A percentile compares a stretch with the other conserved stretches of the same genome.
Evolutionary conservation across 1,140 invertebrate species (phyloP).

Genomic region (Ostrea edulis): DNA sequence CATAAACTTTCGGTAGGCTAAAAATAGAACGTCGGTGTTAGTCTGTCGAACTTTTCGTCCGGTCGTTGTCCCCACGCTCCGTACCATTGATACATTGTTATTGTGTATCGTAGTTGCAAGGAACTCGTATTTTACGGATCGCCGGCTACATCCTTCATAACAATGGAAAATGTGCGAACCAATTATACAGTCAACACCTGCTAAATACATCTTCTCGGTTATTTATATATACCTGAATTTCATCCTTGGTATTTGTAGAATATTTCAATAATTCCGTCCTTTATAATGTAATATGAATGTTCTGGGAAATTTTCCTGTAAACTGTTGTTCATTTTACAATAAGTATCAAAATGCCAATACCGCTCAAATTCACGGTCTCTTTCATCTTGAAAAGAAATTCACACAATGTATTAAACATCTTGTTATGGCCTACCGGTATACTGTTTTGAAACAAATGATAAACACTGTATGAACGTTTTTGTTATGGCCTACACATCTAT

Average conservation of each 20-base stretch:
- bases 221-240: background rate
- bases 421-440: too few species aligned
- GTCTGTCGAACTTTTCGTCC: background rate
- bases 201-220: background rate
- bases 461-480: background rate
- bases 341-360: too few species aligned
- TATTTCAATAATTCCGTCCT: too few species aligned
- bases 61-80: background rate
- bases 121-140: slow-evolving; percentile 32
- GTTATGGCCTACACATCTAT: too few species aligned
- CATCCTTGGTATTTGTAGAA: too few species aligned
- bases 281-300: too few species aligned
- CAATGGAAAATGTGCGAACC: slow-evolving; percentile 15
- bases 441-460: background rate
- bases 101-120: background rate
- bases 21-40: background rate
- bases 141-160: slow-evolving; percentile 13
- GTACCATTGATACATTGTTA: background rate
- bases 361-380: too few species aligned
- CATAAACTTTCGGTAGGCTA: background rate
- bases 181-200: slow-evolving; percentile 14
- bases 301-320: too few species aligned
- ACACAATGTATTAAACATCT: too few species aligned
- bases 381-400: too few species aligned
- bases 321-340: too few species aligned